A percentile compares a stretch with the other conserved stretches of the same genome.
These are phyloP conservation scores for Aplocera efformata DNA, from an alignment of 2,888 invertebrate genomes.

Conservation along the genomic window DNA sequence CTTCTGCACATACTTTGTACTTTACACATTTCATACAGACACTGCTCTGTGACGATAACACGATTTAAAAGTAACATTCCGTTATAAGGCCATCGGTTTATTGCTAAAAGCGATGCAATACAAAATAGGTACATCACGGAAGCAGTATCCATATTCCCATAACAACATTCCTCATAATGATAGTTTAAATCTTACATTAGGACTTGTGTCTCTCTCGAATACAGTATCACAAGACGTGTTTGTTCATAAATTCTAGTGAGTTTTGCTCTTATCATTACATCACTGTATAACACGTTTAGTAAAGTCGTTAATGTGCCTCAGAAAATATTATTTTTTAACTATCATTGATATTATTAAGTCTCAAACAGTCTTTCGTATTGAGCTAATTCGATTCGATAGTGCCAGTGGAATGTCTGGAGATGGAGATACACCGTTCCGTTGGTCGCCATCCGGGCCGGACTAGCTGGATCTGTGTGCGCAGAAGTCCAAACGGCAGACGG, in stretches of 20 bases:
- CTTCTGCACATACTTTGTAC: constrained; percentile 79
- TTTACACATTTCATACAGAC: constrained; percentile 39
- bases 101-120: constrained; percentile 16
- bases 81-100: constrained; percentile 22
- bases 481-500: constrained; percentile 69
- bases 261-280: constrained; percentile 74
- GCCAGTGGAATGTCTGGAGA: constrained; percentile 68
- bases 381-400: constrained; percentile 73
- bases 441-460: constrained; percentile 22
- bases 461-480: constrained; percentile 56
- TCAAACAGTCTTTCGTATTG: constrained; percentile 76
- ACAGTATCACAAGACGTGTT: constrained; percentile 79
- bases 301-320: constrained; percentile 73
- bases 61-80: constrained; percentile 8
- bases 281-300: constrained; percentile 73
- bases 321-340: constrained; percentile 63
- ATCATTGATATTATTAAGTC: constrained; percentile 64
- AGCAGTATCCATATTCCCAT: constrained; percentile 42
- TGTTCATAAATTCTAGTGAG: constrained; percentile 79
- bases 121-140: constrained; percentile 22
- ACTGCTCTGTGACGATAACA: constrained; percentile 32
- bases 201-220: constrained; percentile 67
- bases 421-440: constrained; percentile 44
- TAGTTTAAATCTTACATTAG: constrained; percentile 49
- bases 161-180: constrained; percentile 40